Percentiles rank a stretch among this genome's conserved stretches.
Evolutionary conservation across 2,797 vertebrate species (phyloP).

Genomic region (Spondyliosoma cantharus): DNA sequence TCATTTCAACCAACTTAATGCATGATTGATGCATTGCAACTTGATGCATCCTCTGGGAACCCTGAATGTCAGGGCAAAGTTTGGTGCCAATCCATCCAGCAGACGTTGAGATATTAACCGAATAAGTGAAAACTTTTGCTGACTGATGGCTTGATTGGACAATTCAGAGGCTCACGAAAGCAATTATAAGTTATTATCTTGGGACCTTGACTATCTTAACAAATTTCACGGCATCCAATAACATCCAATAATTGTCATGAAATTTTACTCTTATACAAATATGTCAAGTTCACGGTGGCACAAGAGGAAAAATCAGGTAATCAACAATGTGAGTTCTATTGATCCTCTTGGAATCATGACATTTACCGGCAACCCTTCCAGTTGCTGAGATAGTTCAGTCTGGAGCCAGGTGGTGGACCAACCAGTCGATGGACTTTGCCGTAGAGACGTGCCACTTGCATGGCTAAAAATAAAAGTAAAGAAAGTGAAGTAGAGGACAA

Average conservation of each 20-base stretch:
- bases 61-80: not conserved
- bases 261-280: not conserved
- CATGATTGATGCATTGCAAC: too few species aligned
- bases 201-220: not conserved
- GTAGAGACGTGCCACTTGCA: not conserved
- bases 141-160: not conserved
- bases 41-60: not conserved
- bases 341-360: not conserved
- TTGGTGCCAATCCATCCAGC: not conserved
- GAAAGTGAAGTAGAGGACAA: conserved; percentile 7
- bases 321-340: not conserved
- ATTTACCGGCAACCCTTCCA: too few species aligned
- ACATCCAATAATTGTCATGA: too few species aligned
- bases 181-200: not conserved
- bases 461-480: not conserved
- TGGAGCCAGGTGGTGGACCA: not conserved
- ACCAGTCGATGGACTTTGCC: not conserved
- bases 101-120: not conserved
- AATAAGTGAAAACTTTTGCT: not conserved
- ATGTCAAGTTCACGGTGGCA: not conserved
- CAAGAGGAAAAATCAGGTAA: not conserved
- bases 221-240: not conserved
- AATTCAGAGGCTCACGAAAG: not conserved
- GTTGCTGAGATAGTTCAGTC: not conserved
- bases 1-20: not conserved